Evolutionary conservation across 2,888 invertebrate genomes (phyloP).

Genomic region (Seira sanloemensis): DNA sequence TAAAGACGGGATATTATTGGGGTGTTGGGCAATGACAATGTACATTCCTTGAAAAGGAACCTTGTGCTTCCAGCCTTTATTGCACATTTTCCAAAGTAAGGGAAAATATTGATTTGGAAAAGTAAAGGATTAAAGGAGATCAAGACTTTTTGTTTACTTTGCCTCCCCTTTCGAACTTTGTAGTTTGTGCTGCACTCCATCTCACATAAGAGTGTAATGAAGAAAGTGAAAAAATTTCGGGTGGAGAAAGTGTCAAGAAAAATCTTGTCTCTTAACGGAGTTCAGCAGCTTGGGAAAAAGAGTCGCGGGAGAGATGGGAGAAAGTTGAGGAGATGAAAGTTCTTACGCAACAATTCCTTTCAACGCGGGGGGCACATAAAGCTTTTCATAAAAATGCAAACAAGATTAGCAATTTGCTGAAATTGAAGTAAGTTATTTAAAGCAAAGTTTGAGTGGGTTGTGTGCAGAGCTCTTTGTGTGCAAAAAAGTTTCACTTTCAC

Average conservation of each 20-base stretch:
- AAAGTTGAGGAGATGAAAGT: too few relatives aligned
- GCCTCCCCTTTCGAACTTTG: not conserved
- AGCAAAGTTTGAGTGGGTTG: too few relatives aligned
- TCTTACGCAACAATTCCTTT: not conserved
- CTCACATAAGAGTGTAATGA: not conserved
- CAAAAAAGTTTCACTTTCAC: too few relatives aligned
- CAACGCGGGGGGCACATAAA: not conserved
- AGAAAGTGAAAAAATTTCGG: not conserved
- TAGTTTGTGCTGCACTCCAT: not conserved
- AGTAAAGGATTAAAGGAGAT: not conserved
- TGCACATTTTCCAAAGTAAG: not conserved
- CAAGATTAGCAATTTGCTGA: not conserved
- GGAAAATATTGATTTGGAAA: conserved; percentile 13
- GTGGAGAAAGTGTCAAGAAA: not conserved
- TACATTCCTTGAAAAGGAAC: not conserved
- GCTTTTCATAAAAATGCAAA: not conserved
- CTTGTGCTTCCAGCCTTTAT: not conserved
- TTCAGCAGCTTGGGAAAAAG: too few relatives aligned
- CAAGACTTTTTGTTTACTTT: conserved; percentile 15
- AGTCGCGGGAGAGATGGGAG: too few relatives aligned
- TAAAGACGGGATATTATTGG: not conserved
- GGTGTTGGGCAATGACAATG: not conserved
- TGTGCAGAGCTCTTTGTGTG: too few relatives aligned
- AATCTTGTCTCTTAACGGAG: too few relatives aligned
- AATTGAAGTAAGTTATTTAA: too few relatives aligned